Evolutionary conservation across 2,113 vertebrate species (phyloP), one percentile per base, ranked within the genome.

Genomic region (Camelus dromedarius): DNA sequence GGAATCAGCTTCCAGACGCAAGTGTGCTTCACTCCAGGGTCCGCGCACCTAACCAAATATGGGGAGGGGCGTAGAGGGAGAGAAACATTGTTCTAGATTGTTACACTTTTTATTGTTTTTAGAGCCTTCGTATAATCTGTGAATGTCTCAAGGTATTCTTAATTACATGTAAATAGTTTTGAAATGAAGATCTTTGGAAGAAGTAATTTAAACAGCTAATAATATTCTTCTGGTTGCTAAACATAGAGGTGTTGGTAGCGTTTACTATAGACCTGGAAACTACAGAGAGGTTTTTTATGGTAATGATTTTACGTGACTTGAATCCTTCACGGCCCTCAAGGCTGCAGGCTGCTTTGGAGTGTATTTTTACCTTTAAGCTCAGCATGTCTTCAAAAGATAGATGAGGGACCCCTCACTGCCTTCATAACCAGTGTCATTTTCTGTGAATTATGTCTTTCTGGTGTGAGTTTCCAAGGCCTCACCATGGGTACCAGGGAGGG

Each of bases 121-220:
- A 89, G 42, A 77, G 46, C 62, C 30, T 83, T 28, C 19, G 20
- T 97, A 35, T 15, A 84, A 35, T 56, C 50, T 94, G 8, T 69
- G 75, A 84, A 42, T 93, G 10, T 48, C 46, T 91, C 28, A 72
- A 84, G 75, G 58, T 92, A 79, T 18, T 85, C 42, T 64, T 60
- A 20, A 82, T 82, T 84, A 82, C 85, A 62, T 81, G 73, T 52
- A 85, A 86, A 48, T 80, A 30, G 26, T 95, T 97, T 89, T 95
- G 77, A 84, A 50, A 54, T 81, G 93, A 81, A 76, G 42, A 54
- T 26, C 14, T 96, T 75, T 91, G n/a, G 42, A 81, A 89, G 60
- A 86, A 82, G 15, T 75, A 88, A 76, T 58, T n/a, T 56, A 69
- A 89, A 42, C n/a, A 38, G 54, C n/a, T 72, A 66, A 54, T 83